phyloP scores from a whole-genome alignment of 2,113 vertebrate species.

The Stomatorhinus ivindoensis region DNA sequence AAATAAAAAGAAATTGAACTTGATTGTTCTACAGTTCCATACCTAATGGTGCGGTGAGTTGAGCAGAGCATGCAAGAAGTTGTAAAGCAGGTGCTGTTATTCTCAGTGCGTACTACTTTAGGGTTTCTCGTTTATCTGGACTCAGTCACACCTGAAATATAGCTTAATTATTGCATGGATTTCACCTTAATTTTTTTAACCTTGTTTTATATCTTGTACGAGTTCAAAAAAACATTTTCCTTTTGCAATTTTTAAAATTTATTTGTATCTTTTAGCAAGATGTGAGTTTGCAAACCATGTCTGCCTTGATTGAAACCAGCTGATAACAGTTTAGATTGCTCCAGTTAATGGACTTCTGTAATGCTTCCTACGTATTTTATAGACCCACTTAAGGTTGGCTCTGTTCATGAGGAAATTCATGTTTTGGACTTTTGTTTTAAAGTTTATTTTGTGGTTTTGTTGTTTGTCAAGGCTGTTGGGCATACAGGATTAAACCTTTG shows the following conservation, averaged over 20 bases:
- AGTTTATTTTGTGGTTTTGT: constrained; percentile 4
- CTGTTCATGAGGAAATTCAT: not conserved
- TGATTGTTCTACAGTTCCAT: constrained; percentile 52
- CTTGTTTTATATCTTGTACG: not conserved
- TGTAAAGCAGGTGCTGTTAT: constrained; percentile 17
- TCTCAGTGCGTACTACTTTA: constrained; percentile 20
- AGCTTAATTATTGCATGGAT: constrained; percentile 12
- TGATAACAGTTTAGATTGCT: not conserved
- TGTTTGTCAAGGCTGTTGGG: not conserved
- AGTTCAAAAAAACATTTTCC: not conserved
- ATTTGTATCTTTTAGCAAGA: not conserved
- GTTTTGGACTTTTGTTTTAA: constrained; percentile 1
- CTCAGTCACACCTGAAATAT: constrained; percentile 7
- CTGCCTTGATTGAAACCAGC: not conserved
- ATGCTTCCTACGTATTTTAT: constrained; percentile 4
- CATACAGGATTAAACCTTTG: not conserved
- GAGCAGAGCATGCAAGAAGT: constrained; percentile 39
- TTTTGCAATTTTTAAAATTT: not conserved
- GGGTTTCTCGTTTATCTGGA: not conserved
- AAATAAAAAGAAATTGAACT: constrained; percentile 51
- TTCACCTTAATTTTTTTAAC: not conserved
- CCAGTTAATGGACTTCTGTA: not conserved
- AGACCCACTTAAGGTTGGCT: not conserved
- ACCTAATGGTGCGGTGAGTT: constrained; percentile 48
- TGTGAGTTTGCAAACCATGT: not conserved